Evolutionary conservation across 1,140 invertebrate genomes (phyloP), one percentile per base, ranked within the genome.

Genomic region (Drosophila littoralis): DNA sequence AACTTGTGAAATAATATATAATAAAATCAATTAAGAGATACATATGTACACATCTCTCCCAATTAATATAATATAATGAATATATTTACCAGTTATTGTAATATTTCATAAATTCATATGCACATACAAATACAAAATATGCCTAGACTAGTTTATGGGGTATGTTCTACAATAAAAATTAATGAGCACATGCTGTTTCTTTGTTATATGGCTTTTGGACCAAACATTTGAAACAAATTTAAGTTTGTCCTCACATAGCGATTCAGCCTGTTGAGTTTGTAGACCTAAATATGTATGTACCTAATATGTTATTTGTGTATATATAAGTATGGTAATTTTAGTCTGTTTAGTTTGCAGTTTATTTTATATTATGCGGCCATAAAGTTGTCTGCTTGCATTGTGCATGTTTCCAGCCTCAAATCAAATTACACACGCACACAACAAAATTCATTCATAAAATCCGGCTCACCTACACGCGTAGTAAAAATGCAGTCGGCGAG

Each of bases 391-490:
- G 48, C 70, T 46, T 67, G 46, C 63, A 59, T 73, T 60, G 70
- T 59, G 54, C 55, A 45, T 48, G 43, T 67, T 68, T 59, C 15
- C 32, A 13, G 48, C 50, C 40, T 65, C 42, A 71, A 42, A 54
- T 64, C 59, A 60, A 52, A 70, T 60, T 77, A 67, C 71, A 57
- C 58, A 74, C 72, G 51, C 79, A 88, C 68, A 88, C 84, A 22
- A 65, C 52, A 9, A 67, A 65, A 67, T 81, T 88, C 84, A 88
- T 88, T 88, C 84, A 88, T 89, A 89, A 88, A 88, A 86, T 86
- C 84, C 83, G 83, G 83, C 83, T 88, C 83, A 80, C 83, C 84
- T 89, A 89, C 84, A 78, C 84, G 77, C 75, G 84, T 88, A 81
- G 84, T 88, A 88, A 88, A 83, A 88, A 75, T 89, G 79, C 79